phyloP scores from a whole-genome alignment of 30 jellyfish, hydroid and myxozoan genomes.

The Aurelia sp. region DNA sequence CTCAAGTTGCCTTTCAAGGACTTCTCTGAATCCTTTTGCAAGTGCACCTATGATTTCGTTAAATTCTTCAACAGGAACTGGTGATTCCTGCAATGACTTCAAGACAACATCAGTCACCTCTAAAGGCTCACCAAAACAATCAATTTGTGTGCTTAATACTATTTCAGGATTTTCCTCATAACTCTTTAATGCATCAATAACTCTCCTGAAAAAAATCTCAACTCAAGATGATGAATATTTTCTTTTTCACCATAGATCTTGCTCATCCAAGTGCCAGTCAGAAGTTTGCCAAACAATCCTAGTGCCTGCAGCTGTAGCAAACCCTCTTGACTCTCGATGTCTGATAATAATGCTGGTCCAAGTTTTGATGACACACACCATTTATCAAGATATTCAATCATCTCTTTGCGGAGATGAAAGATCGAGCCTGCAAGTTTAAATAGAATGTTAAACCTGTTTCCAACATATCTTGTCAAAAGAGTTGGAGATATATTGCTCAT shows the following conservation, averaged over 20 bases:
- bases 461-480: conserved; percentile 6
- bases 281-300: conserved; percentile 12
- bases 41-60: background rate
- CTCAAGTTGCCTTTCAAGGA: conserved; percentile 5
- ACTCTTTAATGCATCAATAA: background rate
- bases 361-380: background rate
- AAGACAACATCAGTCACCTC: background rate
- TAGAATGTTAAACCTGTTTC: no score
- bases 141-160: background rate
- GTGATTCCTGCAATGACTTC: background rate
- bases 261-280: conserved; percentile 30
- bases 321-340: background rate
- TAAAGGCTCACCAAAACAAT: background rate
- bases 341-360: background rate
- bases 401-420: no score
- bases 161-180: background rate
- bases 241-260: conserved; percentile 10
- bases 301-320: conserved; percentile 19
- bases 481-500: conserved; percentile 1
- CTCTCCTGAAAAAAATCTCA: background rate
- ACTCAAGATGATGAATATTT: conserved; percentile 10
- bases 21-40: background rate
- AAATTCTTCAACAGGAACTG: background rate
- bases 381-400: background rate
- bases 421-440: no score